These are phyloP conservation scores for Nilaparvata lugens DNA, from an alignment of 1,140 invertebrate genomes.

Conservation along the genomic window DNA sequence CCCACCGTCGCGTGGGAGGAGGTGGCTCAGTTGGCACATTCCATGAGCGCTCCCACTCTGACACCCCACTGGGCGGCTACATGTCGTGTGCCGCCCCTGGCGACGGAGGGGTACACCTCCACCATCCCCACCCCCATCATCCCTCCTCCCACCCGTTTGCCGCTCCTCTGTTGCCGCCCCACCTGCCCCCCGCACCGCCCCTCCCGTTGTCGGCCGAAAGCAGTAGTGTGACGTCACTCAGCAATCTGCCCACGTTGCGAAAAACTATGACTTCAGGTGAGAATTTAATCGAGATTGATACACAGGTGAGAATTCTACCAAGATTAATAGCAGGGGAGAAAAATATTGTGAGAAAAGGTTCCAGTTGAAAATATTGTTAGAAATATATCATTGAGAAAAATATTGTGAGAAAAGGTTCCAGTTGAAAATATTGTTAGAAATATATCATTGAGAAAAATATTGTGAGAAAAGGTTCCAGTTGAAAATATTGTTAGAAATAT, in stretches of 20 bases:
- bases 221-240: slow-evolving; percentile 87
- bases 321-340: no score
- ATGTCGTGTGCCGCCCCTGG: slow-evolving; percentile 39
- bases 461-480: no score
- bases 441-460: no score
- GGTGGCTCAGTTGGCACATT: slow-evolving; percentile 39
- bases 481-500: no score
- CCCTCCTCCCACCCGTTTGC: slow-evolving; percentile 49
- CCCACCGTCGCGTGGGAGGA: slow-evolving; percentile 54
- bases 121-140: slow-evolving; percentile 52
- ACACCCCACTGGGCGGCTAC: slow-evolving; percentile 81
- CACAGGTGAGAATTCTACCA: no score
- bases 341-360: no score
- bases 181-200: slow-evolving; percentile 26
- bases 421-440: no score
- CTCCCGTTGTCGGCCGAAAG: slow-evolving; percentile 74
- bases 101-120: slow-evolving; percentile 68
- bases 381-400: no score
- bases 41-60: slow-evolving; percentile 83
- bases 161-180: slow-evolving; percentile 43
- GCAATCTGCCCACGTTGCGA: slow-evolving; percentile 72
- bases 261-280: slow-evolving; percentile 78
- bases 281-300: no score
- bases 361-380: no score
- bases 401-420: no score